Conservation (phyloP, 2,888 invertebrate genomes). For the Protophormia terraenovae region DNA sequence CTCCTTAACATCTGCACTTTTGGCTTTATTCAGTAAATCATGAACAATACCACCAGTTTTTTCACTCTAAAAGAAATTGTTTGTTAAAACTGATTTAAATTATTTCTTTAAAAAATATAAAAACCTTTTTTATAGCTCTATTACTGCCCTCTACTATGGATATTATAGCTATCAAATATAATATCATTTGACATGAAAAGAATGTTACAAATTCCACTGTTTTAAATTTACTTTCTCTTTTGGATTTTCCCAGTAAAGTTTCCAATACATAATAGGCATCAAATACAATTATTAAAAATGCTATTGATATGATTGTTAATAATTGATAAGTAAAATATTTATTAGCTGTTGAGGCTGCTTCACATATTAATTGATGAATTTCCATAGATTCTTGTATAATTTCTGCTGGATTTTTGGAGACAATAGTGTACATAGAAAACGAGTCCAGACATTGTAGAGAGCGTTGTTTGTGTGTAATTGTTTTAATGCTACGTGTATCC, state of each 20-base stretch:
- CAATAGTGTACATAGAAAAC: conserved; percentile 80
- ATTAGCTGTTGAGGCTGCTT: conserved; percentile 80
- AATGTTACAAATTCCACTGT: conserved; percentile 80
- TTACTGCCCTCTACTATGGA: conserved; percentile 81
- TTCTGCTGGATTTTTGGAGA: conserved; percentile 78
- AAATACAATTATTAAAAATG: conserved; percentile 81
- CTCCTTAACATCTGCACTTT: conserved; percentile 76
- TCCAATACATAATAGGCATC: conserved; percentile 81
- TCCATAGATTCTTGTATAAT: conserved; percentile 81
- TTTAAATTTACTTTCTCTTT: conserved; percentile 79
- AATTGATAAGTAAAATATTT: conserved; percentile 81
- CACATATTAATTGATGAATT: conserved; percentile 80
- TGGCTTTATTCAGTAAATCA: conserved; percentile 77
- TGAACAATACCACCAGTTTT: conserved; percentile 80
- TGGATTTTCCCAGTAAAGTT: conserved; percentile 78
- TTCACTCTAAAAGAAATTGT: conserved; percentile 74
- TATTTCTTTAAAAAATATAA: background rate
- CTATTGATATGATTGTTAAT: conserved; percentile 80
- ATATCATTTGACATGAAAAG: conserved; percentile 80
- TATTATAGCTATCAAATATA: conserved; percentile 80
- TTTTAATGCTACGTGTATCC: conserved; percentile 73
- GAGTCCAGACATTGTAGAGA: conserved; percentile 79
- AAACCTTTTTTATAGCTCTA: conserved; percentile 80
- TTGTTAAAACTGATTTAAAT: background rate
- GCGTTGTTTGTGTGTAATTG: conserved; percentile 73